Evolutionary conservation across 2,113 vertebrate genomes (phyloP).

Genomic region (Scartelaos histophorus): DNA sequence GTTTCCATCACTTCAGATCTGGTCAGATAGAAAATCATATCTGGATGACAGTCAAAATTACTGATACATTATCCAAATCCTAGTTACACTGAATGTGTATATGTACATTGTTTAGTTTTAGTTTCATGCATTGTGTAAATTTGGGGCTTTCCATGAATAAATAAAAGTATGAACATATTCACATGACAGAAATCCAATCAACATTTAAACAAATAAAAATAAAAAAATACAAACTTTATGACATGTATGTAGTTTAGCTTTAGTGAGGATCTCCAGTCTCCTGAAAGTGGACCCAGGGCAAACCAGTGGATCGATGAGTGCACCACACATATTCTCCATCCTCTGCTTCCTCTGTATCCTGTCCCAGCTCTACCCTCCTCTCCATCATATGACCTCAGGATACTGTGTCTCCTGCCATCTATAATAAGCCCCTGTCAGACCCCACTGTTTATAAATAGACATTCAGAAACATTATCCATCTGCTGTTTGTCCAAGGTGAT

Average conservation of each 20-base stretch:
- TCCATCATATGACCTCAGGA: slow-evolving; percentile 51
- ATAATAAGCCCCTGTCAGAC: slow-evolving; percentile 41
- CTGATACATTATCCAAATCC: too few relatives aligned
- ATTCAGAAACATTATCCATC: slow-evolving; percentile 23
- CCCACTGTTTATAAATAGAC: slow-evolving; percentile 58
- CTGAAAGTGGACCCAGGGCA: slow-evolving; percentile 62
- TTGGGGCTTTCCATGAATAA: too few relatives aligned
- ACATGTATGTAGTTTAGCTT: neutral
- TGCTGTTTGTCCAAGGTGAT: neutral
- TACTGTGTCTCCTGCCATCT: slow-evolving; percentile 34
- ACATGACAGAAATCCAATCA: neutral
- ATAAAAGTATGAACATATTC: too few relatives aligned
- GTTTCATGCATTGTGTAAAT: too few relatives aligned
- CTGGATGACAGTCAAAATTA: too few relatives aligned
- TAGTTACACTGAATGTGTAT: too few relatives aligned
- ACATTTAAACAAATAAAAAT: neutral
- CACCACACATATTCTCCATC: slow-evolving; percentile 62
- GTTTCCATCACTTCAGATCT: too few relatives aligned
- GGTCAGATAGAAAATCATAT: too few relatives aligned
- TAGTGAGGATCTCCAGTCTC: slow-evolving; percentile 45
- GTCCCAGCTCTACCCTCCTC: slow-evolving; percentile 56
- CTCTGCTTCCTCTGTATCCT: slow-evolving; percentile 32
- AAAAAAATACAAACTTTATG: neutral
- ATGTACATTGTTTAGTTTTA: too few relatives aligned
- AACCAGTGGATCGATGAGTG: slow-evolving; percentile 69